Base-by-base conservation (phyloP, 2,797 vertebrate species). In the Ispidina lecontei region DNA sequence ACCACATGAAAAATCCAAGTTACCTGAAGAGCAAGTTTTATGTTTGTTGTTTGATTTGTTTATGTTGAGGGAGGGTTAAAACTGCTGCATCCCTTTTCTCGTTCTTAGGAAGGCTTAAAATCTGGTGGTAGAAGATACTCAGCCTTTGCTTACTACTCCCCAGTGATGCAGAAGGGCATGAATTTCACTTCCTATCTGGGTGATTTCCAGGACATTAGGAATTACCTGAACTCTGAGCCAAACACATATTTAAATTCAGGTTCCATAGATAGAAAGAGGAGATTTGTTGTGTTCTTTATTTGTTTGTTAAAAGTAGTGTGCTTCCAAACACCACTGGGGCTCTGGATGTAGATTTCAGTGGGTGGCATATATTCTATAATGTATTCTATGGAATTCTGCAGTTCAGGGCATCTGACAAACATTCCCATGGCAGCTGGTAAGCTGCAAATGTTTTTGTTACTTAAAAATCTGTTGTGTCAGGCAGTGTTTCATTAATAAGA, bases 401-500 rank as follows among this genome's bases (percentile, higher is more conserved):
- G 16, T 47, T 68, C 46, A 19, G 41, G 33, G 7, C 14, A 77
- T 75, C 68, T 76, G 77, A 72, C 56, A 52, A 59, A 37, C 79
- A 51, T 2, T 0, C 41, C 69, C 75, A 89, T 64, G 28, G 49
- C 41, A 72, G 59, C 19, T 67, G 49, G 41, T 20, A 62, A 79
- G 56, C 46, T 65, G 72, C 79, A 81, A 71, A 64, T 56, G 63
- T 56, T 92, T 93, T 37, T 72, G 15, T 63, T 77, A 69, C 47
- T 92, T 74, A 39, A 59, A 91, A 44, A 81, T 35, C 68, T 81
- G 43, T 73, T 84, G 54, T 2, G 76, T 60, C 64, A 90, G 75
- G 59, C 94, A 88, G 26, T 14, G 15, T 77, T 90, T 64, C 28
- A 63, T n/a, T 94, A 94, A 59, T 87, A 60, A 83, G 43, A 93